A percentile compares a stretch with the other conserved stretches of the same genome.
Conservation (phyloP, 1,140 invertebrate genomes). For the Drosophila serrata region DNA sequence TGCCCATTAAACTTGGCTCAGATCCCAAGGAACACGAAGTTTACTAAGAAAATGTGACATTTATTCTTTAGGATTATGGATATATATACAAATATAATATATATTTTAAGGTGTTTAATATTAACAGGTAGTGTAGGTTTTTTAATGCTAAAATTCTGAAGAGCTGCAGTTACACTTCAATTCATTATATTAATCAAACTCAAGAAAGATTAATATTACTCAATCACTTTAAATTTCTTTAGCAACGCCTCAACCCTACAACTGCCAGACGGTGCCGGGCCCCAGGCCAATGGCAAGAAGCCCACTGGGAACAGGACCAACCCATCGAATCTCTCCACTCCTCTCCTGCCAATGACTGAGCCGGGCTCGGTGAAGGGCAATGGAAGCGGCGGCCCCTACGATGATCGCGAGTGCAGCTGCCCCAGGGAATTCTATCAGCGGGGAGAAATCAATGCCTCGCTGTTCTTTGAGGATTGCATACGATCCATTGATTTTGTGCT, state of each 20-base stretch:
- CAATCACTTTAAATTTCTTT: slow-evolving; percentile 1
- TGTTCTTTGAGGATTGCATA: slow-evolving; percentile 89
- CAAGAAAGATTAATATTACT: neutral
- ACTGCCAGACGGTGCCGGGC: slow-evolving; percentile 51
- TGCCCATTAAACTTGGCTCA: neutral
- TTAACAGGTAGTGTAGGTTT: too few relatives aligned
- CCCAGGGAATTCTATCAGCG: slow-evolving; percentile 69
- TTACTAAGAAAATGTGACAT: neutral
- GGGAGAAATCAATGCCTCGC: slow-evolving; percentile 85
- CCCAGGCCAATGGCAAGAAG: slow-evolving; percentile 56
- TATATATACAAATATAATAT: neutral
- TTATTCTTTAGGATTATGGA: neutral
- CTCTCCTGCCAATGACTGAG: slow-evolving; percentile 77
- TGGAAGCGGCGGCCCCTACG: slow-evolving; percentile 35
- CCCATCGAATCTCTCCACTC: slow-evolving; percentile 46
- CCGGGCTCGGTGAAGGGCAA: slow-evolving; percentile 17
- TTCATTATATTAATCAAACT: neutral
- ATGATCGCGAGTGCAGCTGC: slow-evolving; percentile 74
- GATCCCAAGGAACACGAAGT: neutral
- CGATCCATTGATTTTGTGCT: slow-evolving; percentile 92
- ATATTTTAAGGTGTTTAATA: too few relatives aligned
- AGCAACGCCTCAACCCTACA: slow-evolving; percentile 64
- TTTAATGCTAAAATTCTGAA: neutral
- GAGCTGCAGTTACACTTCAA: neutral
- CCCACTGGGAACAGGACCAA: slow-evolving; percentile 29